Evolutionary conservation across 2,797 vertebrate species (phyloP).

Genomic region (Bucorvus abyssinicus): DNA sequence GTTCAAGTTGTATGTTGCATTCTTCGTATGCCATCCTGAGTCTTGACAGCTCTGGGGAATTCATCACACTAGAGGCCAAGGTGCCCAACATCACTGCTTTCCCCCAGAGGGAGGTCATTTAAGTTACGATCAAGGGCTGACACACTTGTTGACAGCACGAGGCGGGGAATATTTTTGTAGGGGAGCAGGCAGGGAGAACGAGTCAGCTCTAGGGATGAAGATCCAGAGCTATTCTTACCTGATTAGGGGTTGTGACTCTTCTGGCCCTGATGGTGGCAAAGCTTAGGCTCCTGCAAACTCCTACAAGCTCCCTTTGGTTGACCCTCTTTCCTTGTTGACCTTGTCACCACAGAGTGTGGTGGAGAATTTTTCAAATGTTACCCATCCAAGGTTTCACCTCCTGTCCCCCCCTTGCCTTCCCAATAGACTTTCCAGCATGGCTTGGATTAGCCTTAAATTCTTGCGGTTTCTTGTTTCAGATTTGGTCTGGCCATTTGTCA

Average conservation of each 20-base stretch:
- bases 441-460: constrained; percentile 21
- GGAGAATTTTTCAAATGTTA: neutral
- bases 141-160: neutral
- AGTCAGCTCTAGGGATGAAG: neutral
- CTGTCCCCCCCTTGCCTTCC: neutral
- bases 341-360: neutral
- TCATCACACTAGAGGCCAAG: neutral
- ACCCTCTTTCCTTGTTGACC: neutral
- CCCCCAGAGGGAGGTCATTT: fast-evolving
- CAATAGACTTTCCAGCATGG: neutral
- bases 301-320: neutral
- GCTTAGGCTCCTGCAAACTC: neutral
- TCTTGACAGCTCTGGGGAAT: neutral
- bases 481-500: constrained; percentile 36
- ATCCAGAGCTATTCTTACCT: neutral
- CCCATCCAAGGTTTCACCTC: neutral
- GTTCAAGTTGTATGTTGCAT: neutral
- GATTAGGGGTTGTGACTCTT: neutral
- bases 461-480: constrained; percentile 50
- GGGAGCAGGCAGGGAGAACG: neutral
- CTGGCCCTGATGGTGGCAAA: neutral
- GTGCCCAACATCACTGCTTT: neutral
- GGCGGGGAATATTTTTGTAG: neutral
- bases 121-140: neutral
- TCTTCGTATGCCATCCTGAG: neutral